Evolutionary conservation across 2,888 invertebrate species (phyloP).

Genomic region (Hypomecis atomaria): DNA sequence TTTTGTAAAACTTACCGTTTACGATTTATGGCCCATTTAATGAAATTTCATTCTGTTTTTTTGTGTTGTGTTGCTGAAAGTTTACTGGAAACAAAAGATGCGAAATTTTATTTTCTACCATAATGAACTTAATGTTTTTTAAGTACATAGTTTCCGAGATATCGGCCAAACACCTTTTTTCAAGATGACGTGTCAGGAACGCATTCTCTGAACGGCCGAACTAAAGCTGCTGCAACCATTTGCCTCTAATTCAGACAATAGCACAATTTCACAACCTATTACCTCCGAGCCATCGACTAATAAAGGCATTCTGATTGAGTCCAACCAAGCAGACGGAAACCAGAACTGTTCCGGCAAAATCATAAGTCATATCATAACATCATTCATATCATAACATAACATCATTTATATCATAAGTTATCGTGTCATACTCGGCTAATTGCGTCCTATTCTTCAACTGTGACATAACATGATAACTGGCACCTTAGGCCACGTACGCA

Average conservation of each 20-base stretch:
- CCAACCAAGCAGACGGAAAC: slow-evolving; percentile 20
- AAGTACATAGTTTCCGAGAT: no score
- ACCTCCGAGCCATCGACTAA: slow-evolving; percentile 15
- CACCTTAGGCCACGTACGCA: neutral
- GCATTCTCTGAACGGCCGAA: no score
- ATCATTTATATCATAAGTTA: slow-evolving; percentile 28
- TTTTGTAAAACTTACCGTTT: no score
- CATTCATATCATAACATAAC: slow-evolving; percentile 5
- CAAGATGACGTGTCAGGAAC: no score
- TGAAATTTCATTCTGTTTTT: no score
- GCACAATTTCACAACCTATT: slow-evolving; percentile 15
- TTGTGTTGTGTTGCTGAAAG: no score
- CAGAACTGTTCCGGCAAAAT: slow-evolving; percentile 12
- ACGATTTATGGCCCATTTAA: no score
- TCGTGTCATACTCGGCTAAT: slow-evolving; percentile 27
- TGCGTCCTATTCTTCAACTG: slow-evolving; percentile 26
- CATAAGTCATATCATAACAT: slow-evolving; percentile 23
- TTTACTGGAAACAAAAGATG: no score
- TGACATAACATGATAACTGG: slow-evolving; percentile 26
- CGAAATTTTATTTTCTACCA: no score
- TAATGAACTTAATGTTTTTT: no score
- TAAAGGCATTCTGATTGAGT: slow-evolving; percentile 14
- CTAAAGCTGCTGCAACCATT: neutral
- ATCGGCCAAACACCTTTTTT: no score
- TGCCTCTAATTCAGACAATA: neutral